Base-by-base conservation (phyloP, 2,113 vertebrate species). In the Bombycilla garrulus region DNA sequence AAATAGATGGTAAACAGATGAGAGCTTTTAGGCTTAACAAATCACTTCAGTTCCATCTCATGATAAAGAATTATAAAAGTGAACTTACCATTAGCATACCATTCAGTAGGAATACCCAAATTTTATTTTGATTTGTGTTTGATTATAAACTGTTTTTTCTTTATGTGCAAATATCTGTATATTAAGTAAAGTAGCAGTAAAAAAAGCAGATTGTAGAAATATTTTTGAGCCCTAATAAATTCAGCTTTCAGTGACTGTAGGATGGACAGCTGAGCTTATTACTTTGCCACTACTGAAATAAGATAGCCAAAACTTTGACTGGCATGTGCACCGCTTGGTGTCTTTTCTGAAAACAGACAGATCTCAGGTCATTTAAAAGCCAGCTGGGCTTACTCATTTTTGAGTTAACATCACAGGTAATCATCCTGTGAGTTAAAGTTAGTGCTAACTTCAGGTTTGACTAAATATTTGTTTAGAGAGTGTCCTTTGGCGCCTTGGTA, bases 21-120 rank as follows among this genome's bases (percentile, higher is more conserved):
- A 88, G 77, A 83, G 62, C 50, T 90, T 88, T 95, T 83, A 83
- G 54, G 36, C 62, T 88, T 82, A 95, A 93, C 61, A 93, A 95
- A 82, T 88, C 53, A 61, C 33, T 92, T 93, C 24, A 24, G 21
- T 78, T 89, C 22, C 29, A 40, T 61, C 12, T 90, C 64, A 56
- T 65, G 50, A 65, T 80, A 90, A 88, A 86, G 42, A 92, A 33
- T 44, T 71, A 24, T 70, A 58, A 83, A 93, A 91, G n/a, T 38
- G 31, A 89, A 81, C 28, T 67, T 72, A 56, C 33, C 11, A 18
- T 67, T 82, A 48, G 38, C 7, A 23, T 33, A 64, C 21, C 36
- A 54, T 78, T 93, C n/a, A 79, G 11, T 28, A 71, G 8, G 18
- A 88, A 65, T 29, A n/a, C 25, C 62, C 56, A 45, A 23, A n/a